phyloP scores from a whole-genome alignment of 2,113 vertebrate species.

The Ammodytes marinus region DNA sequence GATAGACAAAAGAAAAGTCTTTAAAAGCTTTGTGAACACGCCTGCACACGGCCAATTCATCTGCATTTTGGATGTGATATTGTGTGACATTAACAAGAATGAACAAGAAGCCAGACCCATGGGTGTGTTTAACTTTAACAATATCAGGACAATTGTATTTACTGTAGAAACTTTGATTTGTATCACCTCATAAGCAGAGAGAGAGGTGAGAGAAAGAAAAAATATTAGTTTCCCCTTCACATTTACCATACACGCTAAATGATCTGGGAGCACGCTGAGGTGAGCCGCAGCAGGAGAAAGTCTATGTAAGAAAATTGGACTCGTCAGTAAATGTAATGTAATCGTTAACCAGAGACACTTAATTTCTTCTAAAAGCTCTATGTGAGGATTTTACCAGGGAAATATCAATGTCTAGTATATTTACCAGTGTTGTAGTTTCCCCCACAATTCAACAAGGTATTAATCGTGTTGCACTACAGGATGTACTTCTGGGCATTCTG shows the following conservation, averaged over 20 bases:
- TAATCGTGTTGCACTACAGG: background rate
- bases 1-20: background rate
- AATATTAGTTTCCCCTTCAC: slow-evolving; percentile 35
- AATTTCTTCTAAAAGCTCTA: background rate
- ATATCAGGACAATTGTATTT: background rate
- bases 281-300: slow-evolving; percentile 12
- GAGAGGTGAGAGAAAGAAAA: slow-evolving; percentile 31
- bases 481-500: background rate
- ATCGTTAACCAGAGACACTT: slow-evolving; percentile 12
- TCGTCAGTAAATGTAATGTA: slow-evolving; percentile 21
- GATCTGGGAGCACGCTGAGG: slow-evolving; percentile 39
- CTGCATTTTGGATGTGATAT: background rate
- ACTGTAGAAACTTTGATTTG: background rate
- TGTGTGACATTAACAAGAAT: background rate
- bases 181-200: slow-evolving; percentile 20
- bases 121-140: background rate
- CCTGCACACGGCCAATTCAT: background rate
- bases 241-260: slow-evolving; percentile 52
- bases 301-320: background rate
- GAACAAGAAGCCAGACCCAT: background rate
- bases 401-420: background rate
- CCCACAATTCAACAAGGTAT: background rate
- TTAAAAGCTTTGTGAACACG: background rate
- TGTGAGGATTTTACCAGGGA: background rate
- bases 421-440: background rate